These are phyloP conservation scores for Lipophrys pholis DNA, from an alignment of 2,113 vertebrate genomes.

Conservation along the genomic window DNA sequence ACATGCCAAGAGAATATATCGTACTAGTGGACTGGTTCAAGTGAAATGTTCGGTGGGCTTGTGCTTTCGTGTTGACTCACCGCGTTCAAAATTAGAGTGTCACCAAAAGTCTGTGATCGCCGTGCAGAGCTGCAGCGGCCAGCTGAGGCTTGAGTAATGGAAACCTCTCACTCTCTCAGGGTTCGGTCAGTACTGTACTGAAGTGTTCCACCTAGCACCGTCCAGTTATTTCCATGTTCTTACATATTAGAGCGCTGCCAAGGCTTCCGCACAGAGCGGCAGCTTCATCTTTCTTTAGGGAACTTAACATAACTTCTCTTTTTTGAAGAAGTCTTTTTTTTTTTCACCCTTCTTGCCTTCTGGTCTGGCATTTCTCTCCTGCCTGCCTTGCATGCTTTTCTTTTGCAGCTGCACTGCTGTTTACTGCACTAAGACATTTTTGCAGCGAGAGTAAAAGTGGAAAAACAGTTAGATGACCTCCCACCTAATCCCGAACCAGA, in stretches of 20 bases:
- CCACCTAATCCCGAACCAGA: constrained; percentile 21
- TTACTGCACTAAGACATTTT: constrained; percentile 18
- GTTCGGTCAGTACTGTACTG: constrained; percentile 44
- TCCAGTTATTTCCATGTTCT: constrained; percentile 20
- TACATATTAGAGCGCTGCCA: constrained; percentile 6
- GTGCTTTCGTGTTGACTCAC: constrained; percentile 41
- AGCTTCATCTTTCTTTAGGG: constrained; percentile 10
- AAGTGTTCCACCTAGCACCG: constrained; percentile 29
- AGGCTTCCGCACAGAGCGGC: not conserved
- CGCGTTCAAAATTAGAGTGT: constrained; percentile 46
- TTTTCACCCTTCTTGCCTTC: not conserved
- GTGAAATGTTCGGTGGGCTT: not conserved
- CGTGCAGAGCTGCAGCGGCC: not conserved
- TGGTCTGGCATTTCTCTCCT: constrained; percentile 1
- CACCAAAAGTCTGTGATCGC: constrained; percentile 4
- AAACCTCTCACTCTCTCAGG: constrained; percentile 35
- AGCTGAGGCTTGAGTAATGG: constrained; percentile 39
- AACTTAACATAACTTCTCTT: not conserved
- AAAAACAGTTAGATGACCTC: constrained; percentile 69
- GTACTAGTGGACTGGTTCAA: not conserved
- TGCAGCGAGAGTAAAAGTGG: constrained; percentile 67
- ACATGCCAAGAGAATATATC: not conserved
- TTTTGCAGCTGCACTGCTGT: constrained; percentile 52
- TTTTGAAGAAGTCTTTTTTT: not conserved
- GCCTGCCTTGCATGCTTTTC: not conserved